phyloP scores from a whole-genome alignment of 2,113 vertebrate species.

The Tragelaphus strepsiceros region DNA sequence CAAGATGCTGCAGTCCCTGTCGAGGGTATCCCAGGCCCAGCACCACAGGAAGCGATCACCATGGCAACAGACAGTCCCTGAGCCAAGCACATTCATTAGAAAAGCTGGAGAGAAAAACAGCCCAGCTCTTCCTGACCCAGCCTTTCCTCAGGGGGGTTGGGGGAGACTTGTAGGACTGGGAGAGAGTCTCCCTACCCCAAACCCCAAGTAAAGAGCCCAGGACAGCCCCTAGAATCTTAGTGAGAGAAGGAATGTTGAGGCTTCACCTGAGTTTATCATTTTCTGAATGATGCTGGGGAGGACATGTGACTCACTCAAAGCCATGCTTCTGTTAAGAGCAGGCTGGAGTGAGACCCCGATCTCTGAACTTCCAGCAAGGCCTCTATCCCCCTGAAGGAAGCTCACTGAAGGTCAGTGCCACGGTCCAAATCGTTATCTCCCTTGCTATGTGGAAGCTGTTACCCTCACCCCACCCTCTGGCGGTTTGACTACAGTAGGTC shows the following conservation, averaged over 20 bases:
- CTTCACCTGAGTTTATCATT: not conserved
- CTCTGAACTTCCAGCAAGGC: not conserved
- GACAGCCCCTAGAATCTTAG: not conserved
- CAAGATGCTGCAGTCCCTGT: not conserved
- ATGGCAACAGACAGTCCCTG: conserved; percentile 42
- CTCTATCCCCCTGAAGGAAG: not conserved
- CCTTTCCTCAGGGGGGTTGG: not conserved
- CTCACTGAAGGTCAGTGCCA: not conserved
- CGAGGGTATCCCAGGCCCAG: not conserved
- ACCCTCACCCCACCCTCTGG: not conserved
- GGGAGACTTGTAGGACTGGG: not conserved
- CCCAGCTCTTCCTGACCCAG: not conserved
- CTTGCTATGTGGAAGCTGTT: too few relatives aligned
- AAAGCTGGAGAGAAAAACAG: conserved; percentile 33
- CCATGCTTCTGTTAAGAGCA: not conserved
- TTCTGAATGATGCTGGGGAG: not conserved
- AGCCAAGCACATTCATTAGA: not conserved
- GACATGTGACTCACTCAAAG: not conserved
- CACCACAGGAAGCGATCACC: conserved; percentile 9
- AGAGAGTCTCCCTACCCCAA: not conserved
- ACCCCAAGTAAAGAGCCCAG: not conserved
- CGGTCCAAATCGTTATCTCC: not conserved
- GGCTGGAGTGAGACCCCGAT: not conserved
- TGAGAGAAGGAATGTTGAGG: not conserved
- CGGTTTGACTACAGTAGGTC: not conserved